Evolutionary conservation across 2,888 invertebrate species (phyloP), one percentile per base, ranked within the genome.

Genomic region (Yponomeuta malinellus): DNA sequence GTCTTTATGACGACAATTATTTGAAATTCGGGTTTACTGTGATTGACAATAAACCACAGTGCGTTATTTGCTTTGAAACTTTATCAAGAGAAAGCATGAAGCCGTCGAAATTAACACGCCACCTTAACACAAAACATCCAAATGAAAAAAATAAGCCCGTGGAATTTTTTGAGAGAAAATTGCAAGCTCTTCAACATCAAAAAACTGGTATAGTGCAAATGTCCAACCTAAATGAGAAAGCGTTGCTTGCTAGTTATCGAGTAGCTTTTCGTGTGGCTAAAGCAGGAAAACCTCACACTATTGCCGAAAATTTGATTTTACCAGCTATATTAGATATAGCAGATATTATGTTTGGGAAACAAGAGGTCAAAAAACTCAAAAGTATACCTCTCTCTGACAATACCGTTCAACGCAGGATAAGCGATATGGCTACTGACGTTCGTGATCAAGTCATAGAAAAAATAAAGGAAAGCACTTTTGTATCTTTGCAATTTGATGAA

Each of bases 341-440:
- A 72, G 72, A 72, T 15, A 71, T 76, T 73, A 77, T 75, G 76
- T 71, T 76, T 71, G 75, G 75, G 33, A 73, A 76, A 73, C 71
- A 70, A 69, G 76, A 76, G 73, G 77, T 70, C n/a, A 72, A 78
- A 73, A 76, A 77, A 74, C 73, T 78, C 70, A 77, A 77, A 76
- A 78, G 72, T 72, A 76, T 80, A 78, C 79, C 78, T 71, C 77
- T 80, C 70, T 79, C 79, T 74, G 75, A 81, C 75, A 78, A 79
- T 77, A 79, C 79, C 68, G 73, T 80, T 76, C 73, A 72, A 74
- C 77, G 80, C 75, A 76, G 78, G 72, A 80, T 80, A 76, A 76
- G 74, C 76, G 78, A 78, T 74, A 79, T 78, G 75, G 77, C 77
- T 69, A 74, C 72, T 72, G 78, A 76, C 71, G 70, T 77, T 75